Evolutionary conservation across 1,140 invertebrate genomes (phyloP), one percentile per base, ranked within the genome.

Genomic region (Macrobrachium rosenbergii): DNA sequence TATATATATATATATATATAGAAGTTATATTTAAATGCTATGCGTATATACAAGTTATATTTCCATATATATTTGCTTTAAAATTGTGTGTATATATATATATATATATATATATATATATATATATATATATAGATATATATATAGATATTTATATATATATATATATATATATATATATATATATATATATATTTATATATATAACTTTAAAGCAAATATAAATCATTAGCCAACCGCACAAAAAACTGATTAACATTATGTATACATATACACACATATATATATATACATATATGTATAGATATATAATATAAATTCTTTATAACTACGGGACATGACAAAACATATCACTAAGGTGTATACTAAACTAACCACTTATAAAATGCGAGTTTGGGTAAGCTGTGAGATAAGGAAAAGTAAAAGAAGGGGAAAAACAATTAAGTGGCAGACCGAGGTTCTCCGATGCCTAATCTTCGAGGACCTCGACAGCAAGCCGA

Each of bases 121-220:
- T 64, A 67, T 67, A 67, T 67, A 64, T 67, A 67, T 17, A 67
- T 17, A 67, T 17, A 67, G 3, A 67, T 67, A 67, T 67, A 67
- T 67, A 67, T 67, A 67, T 67, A 11, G 5, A 64, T 64, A 64
- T 64, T 21, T 17, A 10, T 67, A 67, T 67, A 67, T 67, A 67
- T 67, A 67, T 17, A 67, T 17, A 67, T 17, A 67, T 67, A 67
- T 67, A 67, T 67, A 67, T 67, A 64, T 64, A 64, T 64, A 64
- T 64, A 64, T 64, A 64, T 64, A 64, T 64, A 64, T 64, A 64
- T 64, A 64, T 64, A 64, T 64, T 6, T 64, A 64, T 64, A 64
- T 64, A 64, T 64, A 64, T 64, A 64, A 6, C 5, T 64, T n/a
- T 64, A 64, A n/a, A 64, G 3, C 6, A n/a, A 64, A 64, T 64